Evolutionary conservation across 1,140 invertebrate species (phyloP).

Genomic region (Meteorus sp.): DNA sequence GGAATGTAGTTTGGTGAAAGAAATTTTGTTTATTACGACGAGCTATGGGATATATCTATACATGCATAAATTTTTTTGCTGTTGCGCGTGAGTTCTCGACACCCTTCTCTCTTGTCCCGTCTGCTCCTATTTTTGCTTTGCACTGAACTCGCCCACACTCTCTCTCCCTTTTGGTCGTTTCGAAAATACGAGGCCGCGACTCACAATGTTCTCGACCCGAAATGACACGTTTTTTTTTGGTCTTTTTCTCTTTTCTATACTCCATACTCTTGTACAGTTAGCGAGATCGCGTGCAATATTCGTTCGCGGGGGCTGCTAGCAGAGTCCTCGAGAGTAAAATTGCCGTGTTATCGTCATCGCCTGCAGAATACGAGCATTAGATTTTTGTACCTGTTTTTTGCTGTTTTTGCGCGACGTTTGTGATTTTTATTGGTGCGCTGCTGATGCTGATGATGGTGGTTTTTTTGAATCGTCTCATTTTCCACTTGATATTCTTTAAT

Average conservation of each 20-base stretch:
- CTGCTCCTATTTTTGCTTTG: conserved; percentile 17
- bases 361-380: conserved; percentile 22
- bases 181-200: conserved; percentile 19
- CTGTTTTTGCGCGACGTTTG: conserved; percentile 49
- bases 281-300: conserved; percentile 26
- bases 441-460: not conserved
- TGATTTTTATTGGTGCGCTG: conserved; percentile 38
- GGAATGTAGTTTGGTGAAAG: conserved; percentile 7
- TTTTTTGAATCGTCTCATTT: conserved; percentile 11
- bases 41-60: no score
- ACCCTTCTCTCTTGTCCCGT: conserved; percentile 9
- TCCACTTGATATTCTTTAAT: conserved; percentile 3
- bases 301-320: conserved; percentile 4
- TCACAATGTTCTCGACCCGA: conserved; percentile 22
- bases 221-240: conserved; percentile 12
- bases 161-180: conserved; percentile 6
- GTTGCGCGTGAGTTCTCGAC: no score
- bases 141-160: not conserved
- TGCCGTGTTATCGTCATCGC: conserved; percentile 29
- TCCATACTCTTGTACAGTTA: not conserved
- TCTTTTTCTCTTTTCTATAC: conserved; percentile 17
- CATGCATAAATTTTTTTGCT: not conserved
- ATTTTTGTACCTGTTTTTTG: conserved; percentile 50
- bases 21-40: conserved; percentile 25
- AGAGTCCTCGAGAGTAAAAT: conserved; percentile 23